phyloP scores from a whole-genome alignment of 2,888 invertebrate species.

The Parapristionchus giblindavisi region DNA sequence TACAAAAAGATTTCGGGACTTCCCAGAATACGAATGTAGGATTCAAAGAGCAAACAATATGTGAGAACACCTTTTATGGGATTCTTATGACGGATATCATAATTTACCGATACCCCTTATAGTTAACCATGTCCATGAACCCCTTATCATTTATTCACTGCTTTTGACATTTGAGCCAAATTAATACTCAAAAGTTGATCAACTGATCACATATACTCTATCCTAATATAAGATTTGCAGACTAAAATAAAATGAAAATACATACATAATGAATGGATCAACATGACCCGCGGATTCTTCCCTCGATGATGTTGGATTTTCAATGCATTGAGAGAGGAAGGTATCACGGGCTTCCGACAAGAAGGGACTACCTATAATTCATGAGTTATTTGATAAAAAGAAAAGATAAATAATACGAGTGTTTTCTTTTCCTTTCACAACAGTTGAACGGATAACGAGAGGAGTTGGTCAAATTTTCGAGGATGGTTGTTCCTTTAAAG shows the following conservation, averaged over 20 bases:
- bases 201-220: no score
- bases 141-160: no score
- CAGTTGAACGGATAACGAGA: neutral
- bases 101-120: no score
- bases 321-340: slow-evolving; percentile 46
- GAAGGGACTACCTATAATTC: slow-evolving; percentile 25
- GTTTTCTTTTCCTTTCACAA: no score
- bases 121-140: no score
- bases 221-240: neutral
- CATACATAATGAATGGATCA: slow-evolving; percentile 53
- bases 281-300: slow-evolving; percentile 40
- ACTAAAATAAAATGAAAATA: neutral
- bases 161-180: no score
- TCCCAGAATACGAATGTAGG: no score
- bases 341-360: slow-evolving; percentile 28
- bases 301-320: slow-evolving; percentile 46
- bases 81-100: no score
- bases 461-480: neutral
- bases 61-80: no score
- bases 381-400: neutral
- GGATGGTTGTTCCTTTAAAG: neutral
- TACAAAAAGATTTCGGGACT: no score
- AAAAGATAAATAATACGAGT: neutral
- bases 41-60: no score
- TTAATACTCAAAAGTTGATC: no score